These are phyloP conservation scores for Zaprionus vittiger DNA, from an alignment of 1,140 invertebrate genomes.

Conservation along the genomic window DNA sequence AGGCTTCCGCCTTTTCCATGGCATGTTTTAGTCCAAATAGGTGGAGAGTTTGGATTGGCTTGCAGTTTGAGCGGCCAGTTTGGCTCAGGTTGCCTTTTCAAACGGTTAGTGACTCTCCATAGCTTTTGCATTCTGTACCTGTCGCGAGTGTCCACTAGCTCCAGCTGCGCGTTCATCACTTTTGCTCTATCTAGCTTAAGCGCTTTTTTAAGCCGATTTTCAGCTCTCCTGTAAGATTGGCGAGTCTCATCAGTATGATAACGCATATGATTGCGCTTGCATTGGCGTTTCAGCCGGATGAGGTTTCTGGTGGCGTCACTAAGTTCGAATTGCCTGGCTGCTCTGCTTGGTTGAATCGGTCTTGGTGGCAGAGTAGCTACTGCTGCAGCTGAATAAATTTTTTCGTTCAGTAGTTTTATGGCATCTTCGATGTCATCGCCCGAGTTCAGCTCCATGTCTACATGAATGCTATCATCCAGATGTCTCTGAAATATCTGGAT, in stretches of 20 bases:
- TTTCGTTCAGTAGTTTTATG: too few relatives aligned
- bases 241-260: background rate
- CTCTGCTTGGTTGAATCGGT: too few relatives aligned
- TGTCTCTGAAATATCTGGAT: too few relatives aligned
- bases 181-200: background rate
- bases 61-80: constrained; percentile 16
- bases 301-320: too few relatives aligned
- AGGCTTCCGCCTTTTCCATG: background rate
- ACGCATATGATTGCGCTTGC: background rate
- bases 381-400: too few relatives aligned
- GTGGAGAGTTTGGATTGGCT: background rate
- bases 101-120: background rate
- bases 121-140: constrained; percentile 16
- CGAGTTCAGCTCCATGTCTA: too few relatives aligned
- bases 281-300: background rate
- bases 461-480: too few relatives aligned
- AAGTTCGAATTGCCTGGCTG: background rate
- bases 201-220: background rate
- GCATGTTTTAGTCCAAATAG: constrained; percentile 1
- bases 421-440: too few relatives aligned
- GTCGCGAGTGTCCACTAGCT: background rate
- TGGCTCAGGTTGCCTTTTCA: constrained; percentile 11
- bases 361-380: too few relatives aligned
- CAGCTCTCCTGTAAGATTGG: background rate
- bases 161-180: background rate